phyloP scores from a whole-genome alignment of 2,113 vertebrate species.

The Pseudois nayaur region DNA sequence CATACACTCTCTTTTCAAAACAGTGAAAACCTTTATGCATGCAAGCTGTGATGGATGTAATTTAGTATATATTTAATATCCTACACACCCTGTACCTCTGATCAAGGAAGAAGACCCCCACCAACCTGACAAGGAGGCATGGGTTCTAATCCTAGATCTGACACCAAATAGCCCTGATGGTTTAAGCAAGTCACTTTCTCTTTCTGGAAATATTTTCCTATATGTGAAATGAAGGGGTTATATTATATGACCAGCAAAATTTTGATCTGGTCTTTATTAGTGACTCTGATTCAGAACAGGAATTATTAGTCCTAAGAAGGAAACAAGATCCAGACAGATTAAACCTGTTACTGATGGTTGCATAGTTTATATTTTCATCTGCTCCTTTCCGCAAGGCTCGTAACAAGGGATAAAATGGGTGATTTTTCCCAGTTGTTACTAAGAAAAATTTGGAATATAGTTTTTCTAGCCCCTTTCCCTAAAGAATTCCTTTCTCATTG shows the following conservation, averaged over 20 bases:
- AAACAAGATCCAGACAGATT: background rate
- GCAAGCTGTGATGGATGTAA: background rate
- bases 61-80: background rate
- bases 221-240: background rate
- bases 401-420: background rate
- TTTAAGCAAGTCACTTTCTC: background rate
- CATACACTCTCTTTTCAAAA: background rate
- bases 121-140: background rate
- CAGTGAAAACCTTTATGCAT: background rate
- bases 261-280: background rate
- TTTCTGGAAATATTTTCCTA: background rate
- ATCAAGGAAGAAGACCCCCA: background rate
- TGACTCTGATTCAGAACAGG: background rate
- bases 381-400: background rate
- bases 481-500: background rate
- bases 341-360: background rate
- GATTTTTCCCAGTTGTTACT: background rate
- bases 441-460: background rate
- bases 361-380: background rate
- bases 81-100: background rate
- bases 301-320: background rate
- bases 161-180: background rate
- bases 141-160: background rate
- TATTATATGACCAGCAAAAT: background rate
- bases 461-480: background rate